Base-by-base conservation (phyloP, 2,113 vertebrate genomes). In the Rynchops niger region DNA sequence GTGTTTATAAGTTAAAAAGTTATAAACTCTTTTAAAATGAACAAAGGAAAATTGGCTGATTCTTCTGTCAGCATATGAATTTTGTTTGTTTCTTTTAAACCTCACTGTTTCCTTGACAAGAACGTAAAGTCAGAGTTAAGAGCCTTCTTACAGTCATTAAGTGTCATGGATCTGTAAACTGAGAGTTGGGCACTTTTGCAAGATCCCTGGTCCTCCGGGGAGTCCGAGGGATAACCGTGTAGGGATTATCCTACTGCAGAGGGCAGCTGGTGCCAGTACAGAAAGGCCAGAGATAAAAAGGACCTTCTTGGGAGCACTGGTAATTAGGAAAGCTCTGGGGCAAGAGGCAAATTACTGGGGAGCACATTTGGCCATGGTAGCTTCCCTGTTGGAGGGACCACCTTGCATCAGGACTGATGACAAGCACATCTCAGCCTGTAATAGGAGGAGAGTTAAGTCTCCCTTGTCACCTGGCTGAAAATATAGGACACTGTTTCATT, bases 161-260 rank as follows among this genome's bases (percentile, higher is more conserved):
- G 17, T 5, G 14, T 38, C 32, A 55, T 66, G 73, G 55, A 70
- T 45, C 45, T 52, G 27, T 71, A 66, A 69, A 40, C 22, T 32
- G 72, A 82, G 55, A n/a, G 50, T 32, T 27, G n/a, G 78, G n/a
- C 50, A 30, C 50, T 80, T 74, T 4, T 45, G 27, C 52, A 45
- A 34, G 38, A 63, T 47, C 43, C 27, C 34, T 29, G 19, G 19
- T 47, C 63, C 52, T 72, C 49, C 0, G 0, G 40, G 23, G 15
- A 36, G 25, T 29, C 55, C 0, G 0, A 70, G 23, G 30, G 17
- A 26, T 43, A 26, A 32, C 25, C 0, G 1, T 8, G 29, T 20
- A 49, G 52, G 23, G 50, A 32, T 80, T 29, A 3, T 9, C 6
- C 38, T 1, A 1, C 34, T 62, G 36, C 34, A 40, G 69, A 22